Base-by-base conservation (phyloP, 2,888 invertebrate species). In the Crocallis elinguaria region DNA sequence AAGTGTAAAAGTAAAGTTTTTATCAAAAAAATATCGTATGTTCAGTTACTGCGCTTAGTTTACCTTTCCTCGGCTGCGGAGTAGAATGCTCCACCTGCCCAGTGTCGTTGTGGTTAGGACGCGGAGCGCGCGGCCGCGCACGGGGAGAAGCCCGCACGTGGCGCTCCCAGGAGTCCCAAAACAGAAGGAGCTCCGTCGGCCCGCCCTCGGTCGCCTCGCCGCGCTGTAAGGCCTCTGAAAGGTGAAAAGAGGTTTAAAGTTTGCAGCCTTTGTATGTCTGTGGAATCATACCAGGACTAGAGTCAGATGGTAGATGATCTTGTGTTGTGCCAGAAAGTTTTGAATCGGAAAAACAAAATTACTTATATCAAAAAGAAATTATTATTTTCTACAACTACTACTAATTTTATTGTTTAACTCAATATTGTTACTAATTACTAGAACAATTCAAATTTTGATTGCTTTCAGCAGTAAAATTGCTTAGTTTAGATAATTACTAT, bases 101-200 rank as follows among this genome's bases (percentile, higher is more conserved):
- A 1, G 50, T 43, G 42, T 49, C 52, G 39, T 53, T 53, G 49
- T 37, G 55, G 56, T 85, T 86, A n/a, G 63, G 25, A 12, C 62
- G 59, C 6, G 64, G 39, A 1, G 69, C 57, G 3, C 73, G 66
- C 43, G 48, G 19, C 8, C 48, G 73, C 13, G 71, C 72, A 17
- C 79, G 87, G 63, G 67, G 93, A 73, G 72, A 93, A 70, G 67
- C 90, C 69, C 88, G 88, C 68, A 87, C 93, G 75, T 94, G 94
- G 42, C 95, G 92, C 84, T 98, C 97, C 97, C 97, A 98, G 5
- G 97, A 98, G 85, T 98, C 98, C 98, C 98, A 98, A 87, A 96
- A 98, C 67, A 98, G 92, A 62, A 95, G 94, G 75, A 95, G 71
- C 91, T 94, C 76, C 49, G 93, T 92, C 57, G 92, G 92, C 39